Base-by-base conservation (phyloP, 2,113 vertebrate species). In the Fulica atra region DNA sequence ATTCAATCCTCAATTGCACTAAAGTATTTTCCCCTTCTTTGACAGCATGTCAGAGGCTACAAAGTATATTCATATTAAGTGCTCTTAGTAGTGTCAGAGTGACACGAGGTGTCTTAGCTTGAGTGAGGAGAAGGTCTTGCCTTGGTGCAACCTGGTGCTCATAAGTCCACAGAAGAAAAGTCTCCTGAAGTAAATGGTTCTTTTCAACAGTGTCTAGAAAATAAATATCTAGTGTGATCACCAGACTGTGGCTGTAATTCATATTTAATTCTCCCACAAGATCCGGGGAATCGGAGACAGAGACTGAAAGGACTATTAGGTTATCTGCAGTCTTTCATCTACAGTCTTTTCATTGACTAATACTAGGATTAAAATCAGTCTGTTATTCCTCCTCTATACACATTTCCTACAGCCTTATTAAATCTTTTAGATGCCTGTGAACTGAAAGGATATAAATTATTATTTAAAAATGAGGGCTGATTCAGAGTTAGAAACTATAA, bases 111-210 rank as follows among this genome's bases (percentile, higher is more conserved):
- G 44, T 84, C 70, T 85, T 28, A 40, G 53, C 44, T 33, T 57
- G 59, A 92, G 74, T 46, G 78, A 72, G 31, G 59, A 83, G 72
- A 69, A 92, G 28, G 28, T 87, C 61, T 88, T 92, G 74, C 89
- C 61, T 60, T 81, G 73, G 50, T 51, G 65, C 57, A 69, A 6
- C 69, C 77, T 66, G 20, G 5, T 88, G 83, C 69, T 83, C 35
- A 61, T 71, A 86, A 89, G 70, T 87, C 65, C 44, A 28, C 33
- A 51, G 54, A 81, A 89, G 79, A 73, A n/a, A 89, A 82, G 36
- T 69, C 70, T 94, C 73, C n/a, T 91, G 73, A 92, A 96, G 86
- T 68, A 79, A 95, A 91, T 92, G 81, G 69, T 91, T 95, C 73
- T 84, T 81, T 92, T 64, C 84, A 80, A 50, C 16, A 50, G 29